Conservation (phyloP, 2,113 vertebrate genomes). For the Azemiops feae region DNA sequence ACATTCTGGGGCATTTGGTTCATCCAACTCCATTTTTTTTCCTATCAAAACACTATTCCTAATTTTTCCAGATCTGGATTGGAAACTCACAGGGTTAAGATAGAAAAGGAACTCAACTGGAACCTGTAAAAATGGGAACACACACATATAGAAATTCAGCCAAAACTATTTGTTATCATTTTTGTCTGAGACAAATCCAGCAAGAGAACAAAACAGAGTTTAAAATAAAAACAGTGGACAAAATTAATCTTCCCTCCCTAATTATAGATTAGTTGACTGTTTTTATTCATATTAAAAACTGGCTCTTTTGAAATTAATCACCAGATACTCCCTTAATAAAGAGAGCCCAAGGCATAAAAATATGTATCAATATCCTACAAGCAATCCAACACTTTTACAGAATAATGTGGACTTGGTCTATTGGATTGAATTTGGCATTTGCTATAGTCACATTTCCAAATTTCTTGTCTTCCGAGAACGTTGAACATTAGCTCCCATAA, state of each 20-base stretch:
- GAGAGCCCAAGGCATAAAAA: background rate
- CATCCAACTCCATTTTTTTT: background rate
- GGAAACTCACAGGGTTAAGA: background rate
- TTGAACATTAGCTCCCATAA: background rate
- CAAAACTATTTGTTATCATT: background rate
- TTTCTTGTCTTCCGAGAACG: background rate
- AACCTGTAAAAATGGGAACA: background rate
- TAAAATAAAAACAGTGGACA: background rate
- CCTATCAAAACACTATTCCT: background rate
- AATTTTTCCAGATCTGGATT: background rate
- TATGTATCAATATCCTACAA: conserved; percentile 2
- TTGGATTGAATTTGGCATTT: background rate
- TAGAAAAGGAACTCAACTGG: background rate
- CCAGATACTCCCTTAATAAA: rapidly evolving
- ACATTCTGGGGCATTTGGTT: background rate
- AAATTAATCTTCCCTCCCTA: background rate
- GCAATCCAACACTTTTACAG: background rate
- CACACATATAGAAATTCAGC: background rate
- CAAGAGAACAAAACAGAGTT: background rate
- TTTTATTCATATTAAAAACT: background rate
- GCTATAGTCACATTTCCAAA: background rate
- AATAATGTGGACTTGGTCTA: background rate
- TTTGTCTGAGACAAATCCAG: background rate
- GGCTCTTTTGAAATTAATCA: background rate
- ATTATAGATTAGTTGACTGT: background rate